Percentiles rank a stretch among this genome's conserved stretches.
Conservation (phyloP, 2,113 vertebrate species). For the Cynoglossus semilaevis region DNA sequence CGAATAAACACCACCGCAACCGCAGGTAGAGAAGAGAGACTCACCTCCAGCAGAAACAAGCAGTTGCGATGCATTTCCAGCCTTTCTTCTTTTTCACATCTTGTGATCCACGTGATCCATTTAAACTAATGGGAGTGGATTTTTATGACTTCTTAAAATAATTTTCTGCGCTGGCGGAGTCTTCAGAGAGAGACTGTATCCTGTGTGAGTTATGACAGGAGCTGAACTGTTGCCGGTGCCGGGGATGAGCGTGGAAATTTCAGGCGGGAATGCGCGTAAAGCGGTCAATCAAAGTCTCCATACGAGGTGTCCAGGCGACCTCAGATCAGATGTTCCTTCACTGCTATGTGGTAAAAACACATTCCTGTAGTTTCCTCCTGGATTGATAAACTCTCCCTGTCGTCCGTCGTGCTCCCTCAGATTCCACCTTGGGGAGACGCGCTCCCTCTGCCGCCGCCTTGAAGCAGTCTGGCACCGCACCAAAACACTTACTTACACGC, state of each 20-base stretch:
- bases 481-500: slow-evolving; percentile 1
- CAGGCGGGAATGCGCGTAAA: neutral
- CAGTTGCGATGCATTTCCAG: slow-evolving; percentile 57
- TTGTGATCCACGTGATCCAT: slow-evolving; percentile 1
- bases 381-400: neutral
- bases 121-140: slow-evolving; percentile 16
- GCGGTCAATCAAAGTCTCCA: neutral
- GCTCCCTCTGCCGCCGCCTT: neutral
- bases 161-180: neutral
- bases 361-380: neutral
- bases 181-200: neutral
- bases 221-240: neutral
- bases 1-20: neutral
- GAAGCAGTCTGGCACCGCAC: neutral
- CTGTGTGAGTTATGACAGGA: neutral
- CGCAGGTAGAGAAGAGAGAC: slow-evolving; percentile 13
- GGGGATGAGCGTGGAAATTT: neutral
- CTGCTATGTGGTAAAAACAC: neutral
- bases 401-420: neutral
- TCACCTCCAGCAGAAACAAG: slow-evolving; percentile 59
- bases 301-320: neutral
- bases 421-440: slow-evolving; percentile 30
- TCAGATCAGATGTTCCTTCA: neutral
- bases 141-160: neutral
- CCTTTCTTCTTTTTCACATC: slow-evolving; percentile 35